Percentiles rank a stretch among this genome's conserved stretches.
These are phyloP conservation scores for Pongo pygmaeus DNA, from an alignment of 2,113 vertebrate genomes.

Conservation along the genomic window DNA sequence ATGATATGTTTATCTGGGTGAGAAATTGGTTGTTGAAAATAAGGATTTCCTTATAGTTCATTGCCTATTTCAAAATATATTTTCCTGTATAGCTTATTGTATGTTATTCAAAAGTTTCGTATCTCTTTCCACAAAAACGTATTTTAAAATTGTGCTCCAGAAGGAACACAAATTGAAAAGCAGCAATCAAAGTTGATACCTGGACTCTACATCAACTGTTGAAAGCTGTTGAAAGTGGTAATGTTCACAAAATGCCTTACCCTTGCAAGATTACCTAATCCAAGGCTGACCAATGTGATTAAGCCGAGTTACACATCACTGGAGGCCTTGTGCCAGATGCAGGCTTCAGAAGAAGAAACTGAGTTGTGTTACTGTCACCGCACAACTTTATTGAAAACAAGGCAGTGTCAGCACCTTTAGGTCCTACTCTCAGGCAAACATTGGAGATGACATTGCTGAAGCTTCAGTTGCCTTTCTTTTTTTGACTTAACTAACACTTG, in stretches of 20 bases:
- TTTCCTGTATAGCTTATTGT: slow-evolving; percentile 31
- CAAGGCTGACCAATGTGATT: not conserved
- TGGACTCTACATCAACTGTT: not conserved
- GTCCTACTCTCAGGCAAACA: not conserved
- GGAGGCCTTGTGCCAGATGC: not conserved
- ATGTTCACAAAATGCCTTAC: not conserved
- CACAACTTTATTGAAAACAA: not conserved
- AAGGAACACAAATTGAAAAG: not conserved
- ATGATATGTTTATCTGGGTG: slow-evolving; percentile 29
- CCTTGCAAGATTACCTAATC: not conserved
- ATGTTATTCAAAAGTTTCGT: slow-evolving; percentile 32
- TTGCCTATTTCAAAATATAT: slow-evolving; percentile 42
- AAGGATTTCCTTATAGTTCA: slow-evolving; percentile 43
- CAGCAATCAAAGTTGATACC: not conserved
- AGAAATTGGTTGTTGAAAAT: slow-evolving; percentile 44
- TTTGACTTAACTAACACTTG: not conserved
- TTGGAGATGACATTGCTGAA: not conserved
- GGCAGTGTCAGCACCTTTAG: not conserved
- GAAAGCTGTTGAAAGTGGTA: not conserved
- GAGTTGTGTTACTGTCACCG: not conserved
- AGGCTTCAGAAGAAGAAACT: not conserved
- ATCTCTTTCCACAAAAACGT: not conserved
- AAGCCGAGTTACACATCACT: not conserved
- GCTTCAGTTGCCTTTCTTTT: not conserved
- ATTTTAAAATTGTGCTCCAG: not conserved